Evolutionary conservation across 2,113 vertebrate genomes (phyloP).

Genomic region (Pachyramphus minor): DNA sequence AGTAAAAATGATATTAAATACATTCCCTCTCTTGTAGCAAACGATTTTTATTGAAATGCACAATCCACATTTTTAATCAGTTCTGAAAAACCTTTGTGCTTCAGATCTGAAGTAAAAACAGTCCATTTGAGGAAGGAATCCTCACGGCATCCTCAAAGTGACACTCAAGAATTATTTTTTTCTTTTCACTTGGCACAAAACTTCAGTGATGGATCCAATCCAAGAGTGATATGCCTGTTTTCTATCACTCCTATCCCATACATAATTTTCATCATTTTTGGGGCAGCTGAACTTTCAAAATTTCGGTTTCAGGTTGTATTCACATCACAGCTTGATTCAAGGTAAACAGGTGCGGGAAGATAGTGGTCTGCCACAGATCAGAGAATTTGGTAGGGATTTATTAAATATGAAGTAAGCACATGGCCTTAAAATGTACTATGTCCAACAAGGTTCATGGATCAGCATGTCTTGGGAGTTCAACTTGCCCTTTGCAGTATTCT

Average conservation of each 20-base stretch:
- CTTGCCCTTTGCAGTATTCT: not conserved
- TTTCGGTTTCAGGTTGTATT: not conserved
- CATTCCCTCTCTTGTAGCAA: not conserved
- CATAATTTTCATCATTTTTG: not conserved
- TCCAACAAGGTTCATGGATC: not conserved
- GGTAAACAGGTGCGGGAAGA: not conserved
- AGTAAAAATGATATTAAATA: not conserved
- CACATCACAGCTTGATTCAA: not conserved
- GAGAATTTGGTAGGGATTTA: not conserved
- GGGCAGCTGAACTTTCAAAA: not conserved
- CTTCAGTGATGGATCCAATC: not conserved
- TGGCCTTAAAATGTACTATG: not conserved
- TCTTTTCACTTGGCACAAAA: not conserved
- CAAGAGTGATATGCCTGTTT: not conserved
- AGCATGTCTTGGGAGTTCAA: not conserved
- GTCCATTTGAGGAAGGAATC: not conserved
- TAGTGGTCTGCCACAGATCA: not conserved
- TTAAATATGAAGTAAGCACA: not conserved
- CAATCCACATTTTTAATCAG: not conserved
- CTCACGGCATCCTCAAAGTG: not conserved
- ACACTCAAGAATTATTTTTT: not conserved
- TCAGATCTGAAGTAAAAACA: not conserved
- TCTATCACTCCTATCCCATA: accelerated
- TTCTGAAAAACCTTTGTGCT: not conserved
- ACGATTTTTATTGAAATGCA: not conserved